Percentiles rank a stretch among this genome's conserved stretches.
Conservation (phyloP, 2,113 vertebrate genomes). For the Cynopterus brachyotis region DNA sequence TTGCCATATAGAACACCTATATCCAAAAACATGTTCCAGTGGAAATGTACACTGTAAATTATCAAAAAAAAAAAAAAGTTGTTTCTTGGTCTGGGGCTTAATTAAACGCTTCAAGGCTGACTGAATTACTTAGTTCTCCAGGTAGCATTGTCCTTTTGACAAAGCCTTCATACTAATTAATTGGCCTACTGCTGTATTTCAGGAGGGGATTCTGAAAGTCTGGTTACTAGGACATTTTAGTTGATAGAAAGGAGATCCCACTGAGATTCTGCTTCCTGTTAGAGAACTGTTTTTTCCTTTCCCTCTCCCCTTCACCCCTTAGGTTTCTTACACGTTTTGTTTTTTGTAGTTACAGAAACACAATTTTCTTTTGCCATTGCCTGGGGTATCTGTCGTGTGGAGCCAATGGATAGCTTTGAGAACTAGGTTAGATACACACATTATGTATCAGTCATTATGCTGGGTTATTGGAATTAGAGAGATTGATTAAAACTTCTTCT, state of each 20-base stretch:
- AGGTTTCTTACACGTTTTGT: neutral
- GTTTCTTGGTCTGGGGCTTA: conserved; percentile 45
- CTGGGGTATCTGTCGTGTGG: neutral
- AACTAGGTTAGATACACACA: neutral
- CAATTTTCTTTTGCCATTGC: conserved; percentile 26
- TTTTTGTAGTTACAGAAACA: neutral
- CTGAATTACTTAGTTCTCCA: conserved; percentile 54
- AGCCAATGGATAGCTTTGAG: neutral
- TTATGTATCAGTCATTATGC: neutral
- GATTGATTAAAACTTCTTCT: neutral
- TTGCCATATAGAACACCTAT: neutral
- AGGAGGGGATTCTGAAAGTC: conserved; percentile 54
- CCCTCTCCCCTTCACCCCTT: neutral
- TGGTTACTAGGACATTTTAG: conserved; percentile 29
- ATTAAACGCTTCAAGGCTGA: conserved; percentile 57
- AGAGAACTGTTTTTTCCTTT: neutral
- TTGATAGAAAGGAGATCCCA: conserved; percentile 32
- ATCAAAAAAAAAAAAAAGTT: neutral
- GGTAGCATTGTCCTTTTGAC: conserved; percentile 71
- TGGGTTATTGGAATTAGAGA: neutral
- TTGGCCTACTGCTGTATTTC: conserved; percentile 55
- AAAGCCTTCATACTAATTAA: conserved; percentile 68
- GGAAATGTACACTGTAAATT: conserved; percentile 40
- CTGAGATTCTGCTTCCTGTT: conserved; percentile 53
- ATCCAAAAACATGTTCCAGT: neutral